phyloP scores from a whole-genome alignment of 2,113 vertebrate species.

The Pomatorhinus ruficollis region DNA sequence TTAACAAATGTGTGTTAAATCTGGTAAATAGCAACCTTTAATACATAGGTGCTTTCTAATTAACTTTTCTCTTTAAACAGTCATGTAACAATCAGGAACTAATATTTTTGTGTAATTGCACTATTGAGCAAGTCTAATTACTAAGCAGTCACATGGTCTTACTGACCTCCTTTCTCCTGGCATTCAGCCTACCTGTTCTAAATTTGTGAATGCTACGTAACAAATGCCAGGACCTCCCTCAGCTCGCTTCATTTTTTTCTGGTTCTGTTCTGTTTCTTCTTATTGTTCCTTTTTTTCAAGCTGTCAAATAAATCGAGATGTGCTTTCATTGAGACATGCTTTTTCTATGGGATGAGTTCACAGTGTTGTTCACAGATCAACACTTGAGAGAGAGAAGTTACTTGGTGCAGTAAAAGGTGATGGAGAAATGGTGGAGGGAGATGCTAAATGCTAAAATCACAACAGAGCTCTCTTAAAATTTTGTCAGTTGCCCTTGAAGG shows the following conservation, averaged over 20 bases:
- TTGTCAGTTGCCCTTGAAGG: background rate
- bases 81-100: slow-evolving; percentile 23
- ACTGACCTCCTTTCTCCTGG: slow-evolving; percentile 69
- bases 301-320: background rate
- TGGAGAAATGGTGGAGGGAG: background rate
- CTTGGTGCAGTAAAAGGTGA: background rate
- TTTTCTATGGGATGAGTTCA: background rate
- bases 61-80: slow-evolving; percentile 30
- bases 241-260: background rate
- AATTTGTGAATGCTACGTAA: background rate
- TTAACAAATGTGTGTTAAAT: background rate
- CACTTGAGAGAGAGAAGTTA: background rate
- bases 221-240: background rate
- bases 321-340: background rate
- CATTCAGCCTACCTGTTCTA: slow-evolving; percentile 43
- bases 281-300: background rate
- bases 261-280: background rate
- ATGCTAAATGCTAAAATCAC: background rate
- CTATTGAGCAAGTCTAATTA: slow-evolving; percentile 56
- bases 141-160: slow-evolving; percentile 50
- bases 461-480: background rate
- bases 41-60: background rate
- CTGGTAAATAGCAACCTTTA: background rate
- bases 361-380: background rate
- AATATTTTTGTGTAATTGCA: slow-evolving; percentile 52